Percentiles rank a stretch among this genome's conserved stretches.
Evolutionary conservation across 2,888 invertebrate genomes (phyloP).

Genomic region (Acleris cristana): DNA sequence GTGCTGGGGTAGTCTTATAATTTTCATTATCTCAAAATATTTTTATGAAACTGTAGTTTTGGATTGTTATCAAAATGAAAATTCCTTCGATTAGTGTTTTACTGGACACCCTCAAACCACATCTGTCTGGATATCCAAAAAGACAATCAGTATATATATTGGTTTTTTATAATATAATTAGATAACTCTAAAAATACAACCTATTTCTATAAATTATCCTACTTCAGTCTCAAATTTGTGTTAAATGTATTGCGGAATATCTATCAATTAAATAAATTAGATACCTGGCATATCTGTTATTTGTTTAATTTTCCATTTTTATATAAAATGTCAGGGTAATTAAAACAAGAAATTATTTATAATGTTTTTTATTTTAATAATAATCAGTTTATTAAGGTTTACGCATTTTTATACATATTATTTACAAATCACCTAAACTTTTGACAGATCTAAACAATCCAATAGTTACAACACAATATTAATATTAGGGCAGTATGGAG

Average conservation of each 20-base stretch:
- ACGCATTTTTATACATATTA: conserved; percentile 38
- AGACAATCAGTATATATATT: no score
- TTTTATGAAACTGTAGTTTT: conserved; percentile 29
- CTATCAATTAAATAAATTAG: conserved; percentile 18
- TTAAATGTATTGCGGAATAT: conserved; percentile 14
- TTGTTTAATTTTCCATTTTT: not conserved
- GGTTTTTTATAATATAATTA: no score
- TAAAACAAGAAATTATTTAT: conserved; percentile 20
- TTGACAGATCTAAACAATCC: conserved; percentile 33
- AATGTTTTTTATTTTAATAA: conserved; percentile 25
- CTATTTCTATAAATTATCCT: not conserved
- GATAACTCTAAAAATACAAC: no score
- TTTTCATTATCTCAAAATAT: conserved; percentile 23
- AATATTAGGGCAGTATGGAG: not conserved
- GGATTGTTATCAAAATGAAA: conserved; percentile 11
- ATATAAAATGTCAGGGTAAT: not conserved
- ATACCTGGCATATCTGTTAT: conserved; percentile 9
- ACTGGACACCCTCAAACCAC: not conserved
- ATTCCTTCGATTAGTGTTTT: conserved; percentile 1
- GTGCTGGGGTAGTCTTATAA: conserved; percentile 28
- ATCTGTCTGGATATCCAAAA: not conserved
- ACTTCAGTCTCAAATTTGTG: conserved; percentile 7
- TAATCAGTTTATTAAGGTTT: conserved; percentile 20
- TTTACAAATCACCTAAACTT: conserved; percentile 34
- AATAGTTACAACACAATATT: conserved; percentile 4